phyloP scores from a whole-genome alignment of 2,797 vertebrate species.

The Ataeniobius toweri region DNA sequence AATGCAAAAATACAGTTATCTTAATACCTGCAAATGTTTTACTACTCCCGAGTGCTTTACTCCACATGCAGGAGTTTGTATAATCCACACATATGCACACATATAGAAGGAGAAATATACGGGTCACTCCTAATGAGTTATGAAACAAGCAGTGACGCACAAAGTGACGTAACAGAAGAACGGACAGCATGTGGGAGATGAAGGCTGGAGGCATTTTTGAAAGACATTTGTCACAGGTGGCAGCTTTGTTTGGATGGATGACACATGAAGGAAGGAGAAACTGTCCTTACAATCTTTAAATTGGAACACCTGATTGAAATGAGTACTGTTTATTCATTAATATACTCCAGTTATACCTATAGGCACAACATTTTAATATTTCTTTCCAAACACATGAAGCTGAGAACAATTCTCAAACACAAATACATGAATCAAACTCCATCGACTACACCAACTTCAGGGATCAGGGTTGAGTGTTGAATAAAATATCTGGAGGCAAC shows the following conservation, averaged over 20 bases:
- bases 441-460: background rate
- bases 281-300: conserved; percentile 22
- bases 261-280: conserved; percentile 32
- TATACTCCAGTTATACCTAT: background rate
- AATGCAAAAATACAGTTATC: background rate
- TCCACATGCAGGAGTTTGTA: background rate
- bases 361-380: background rate
- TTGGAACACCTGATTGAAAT: background rate
- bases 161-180: conserved; percentile 52
- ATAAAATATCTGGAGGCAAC: background rate
- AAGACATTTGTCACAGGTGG: conserved; percentile 50
- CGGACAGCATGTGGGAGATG: conserved; percentile 59
- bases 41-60: background rate
- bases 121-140: conserved; percentile 51
- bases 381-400: background rate
- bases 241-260: conserved; percentile 30
- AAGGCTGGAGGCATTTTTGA: conserved; percentile 43
- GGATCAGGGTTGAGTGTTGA: background rate
- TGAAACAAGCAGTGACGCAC: conserved; percentile 70
- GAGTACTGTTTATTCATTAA: background rate
- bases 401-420: background rate
- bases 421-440: background rate
- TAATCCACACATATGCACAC: conserved; percentile 12
- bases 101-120: conserved; percentile 26
- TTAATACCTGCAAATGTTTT: background rate